Evolutionary conservation across 1,140 invertebrate species (phyloP), one percentile per base, ranked within the genome.

Genomic region (Oryzaephilus surinamensis): DNA sequence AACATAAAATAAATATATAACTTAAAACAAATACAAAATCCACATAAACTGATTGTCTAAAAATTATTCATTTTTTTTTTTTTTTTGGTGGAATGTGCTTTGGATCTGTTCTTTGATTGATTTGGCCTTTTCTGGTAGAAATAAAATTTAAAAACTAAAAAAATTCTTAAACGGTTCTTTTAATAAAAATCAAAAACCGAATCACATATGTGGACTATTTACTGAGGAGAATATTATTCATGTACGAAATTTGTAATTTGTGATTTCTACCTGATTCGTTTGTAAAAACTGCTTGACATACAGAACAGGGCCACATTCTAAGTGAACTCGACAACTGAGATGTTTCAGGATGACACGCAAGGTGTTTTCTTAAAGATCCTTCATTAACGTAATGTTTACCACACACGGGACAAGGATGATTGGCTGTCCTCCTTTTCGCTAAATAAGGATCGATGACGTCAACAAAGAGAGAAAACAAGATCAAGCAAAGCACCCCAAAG

Each of bases 331-430:
- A 82, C 28, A 91, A 73, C 61, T 90, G 87, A 46, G 79, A 77
- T 28, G 86, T 89, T 71, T 92, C 88, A 11, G 88, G 87, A 69
- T 94, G 89, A 57, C 85, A 89, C 37, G 86, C 84, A 50, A 93
- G 72, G 65, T 94, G 90, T 64, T 93, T 93, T 51, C 88, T 75
- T 43, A 93, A 68, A 45, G 85, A 90, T 45, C 89, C 89, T 66
- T 94, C 89, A 66, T 93, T 94, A 48, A 92, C 87, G 66, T 93
- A 94, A 64, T 91, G 86, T 64, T 92, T 93, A 39, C 89, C 89
- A 64, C 90, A 94, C 6, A 94, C 84, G 11, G 88, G 89, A 64
- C 90, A 94, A 24, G 87, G 88, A 65, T 93, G 88, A 63, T 91
- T 92, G 41, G 89, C 86, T 28, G 86, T 91, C 64, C 88, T 72